Conservation (phyloP, 2,888 invertebrate genomes). For the Allophyes oxyacanthae region DNA sequence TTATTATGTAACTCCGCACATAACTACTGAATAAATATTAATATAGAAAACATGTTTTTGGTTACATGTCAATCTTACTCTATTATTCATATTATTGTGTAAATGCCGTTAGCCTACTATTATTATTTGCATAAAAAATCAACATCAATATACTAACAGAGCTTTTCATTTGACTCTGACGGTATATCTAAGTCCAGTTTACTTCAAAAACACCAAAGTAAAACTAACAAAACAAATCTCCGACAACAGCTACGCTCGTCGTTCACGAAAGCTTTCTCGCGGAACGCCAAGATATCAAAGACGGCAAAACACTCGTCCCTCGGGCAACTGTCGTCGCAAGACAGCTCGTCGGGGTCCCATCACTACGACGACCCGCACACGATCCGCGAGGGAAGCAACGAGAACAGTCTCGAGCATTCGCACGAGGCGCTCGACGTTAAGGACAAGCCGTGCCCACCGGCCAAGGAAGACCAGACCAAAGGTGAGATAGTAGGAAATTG, state of each 20-base stretch:
- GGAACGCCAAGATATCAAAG: slow-evolving; percentile 94
- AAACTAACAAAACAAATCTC: slow-evolving; percentile 41
- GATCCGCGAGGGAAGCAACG: slow-evolving; percentile 87
- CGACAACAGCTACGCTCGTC: slow-evolving; percentile 95
- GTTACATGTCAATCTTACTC: neutral
- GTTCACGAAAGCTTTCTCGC: slow-evolving; percentile 98
- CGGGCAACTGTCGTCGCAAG: slow-evolving; percentile 87
- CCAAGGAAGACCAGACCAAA: slow-evolving; percentile 83
- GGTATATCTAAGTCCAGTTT: too few species aligned
- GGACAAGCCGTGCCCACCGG: slow-evolving; percentile 75
- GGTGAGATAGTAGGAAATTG: slow-evolving; percentile 68
- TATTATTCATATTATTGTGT: too few species aligned
- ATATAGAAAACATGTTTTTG: too few species aligned
- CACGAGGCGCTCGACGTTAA: slow-evolving; percentile 83
- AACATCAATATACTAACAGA: too few species aligned
- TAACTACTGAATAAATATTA: slow-evolving; percentile 9
- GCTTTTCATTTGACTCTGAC: too few species aligned
- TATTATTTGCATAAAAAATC: too few species aligned
- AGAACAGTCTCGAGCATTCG: slow-evolving; percentile 87
- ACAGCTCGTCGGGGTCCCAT: slow-evolving; percentile 85
- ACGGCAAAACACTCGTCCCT: slow-evolving; percentile 89
- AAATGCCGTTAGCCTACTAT: too few species aligned
- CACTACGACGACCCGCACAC: slow-evolving; percentile 87
- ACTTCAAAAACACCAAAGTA: too few species aligned
- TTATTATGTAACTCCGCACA: slow-evolving; percentile 12